Base-by-base conservation (phyloP, 2,888 invertebrate species). In the Scaptodrosophila latifasciaeformis region DNA sequence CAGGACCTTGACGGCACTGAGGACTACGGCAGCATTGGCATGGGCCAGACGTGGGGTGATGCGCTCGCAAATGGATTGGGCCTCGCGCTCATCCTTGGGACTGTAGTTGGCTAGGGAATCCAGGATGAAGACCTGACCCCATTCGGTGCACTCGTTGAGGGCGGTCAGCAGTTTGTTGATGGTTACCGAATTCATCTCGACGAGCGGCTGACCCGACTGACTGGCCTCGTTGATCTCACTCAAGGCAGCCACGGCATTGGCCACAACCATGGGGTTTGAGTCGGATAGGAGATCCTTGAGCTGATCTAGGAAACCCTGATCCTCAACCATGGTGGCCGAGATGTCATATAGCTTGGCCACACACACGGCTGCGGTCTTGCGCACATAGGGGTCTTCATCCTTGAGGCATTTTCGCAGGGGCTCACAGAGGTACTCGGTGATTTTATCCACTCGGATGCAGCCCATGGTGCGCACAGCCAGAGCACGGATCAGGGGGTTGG, bases 231-330 rank as follows among this genome's bases (percentile, higher is more conserved):
- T 96, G 79, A 99, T 99, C 88, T 99, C 99, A 0, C 97, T 96
- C 9, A 99, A 89, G 0, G 99, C 98, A 1, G 99, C 99, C 0
- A 99, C 99, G 0, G 99, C 99, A 87, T 99, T 99, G 0, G 99
- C 99, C 1, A 99, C 99, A 29, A 98, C 99, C 99, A 99, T 99
- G 0, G 99, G 99, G 88, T 99, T 99, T 0, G 99, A 99, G 87
- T 99, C 99, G 43, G 98, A 98, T 31, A 99, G 88, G 47, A 99
- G 88, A 87, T 99, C 99, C 85, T 97, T 96, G 19, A 99, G 87
- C 81, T 98, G 96, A 85, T 99, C 99, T 65, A 99, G 88, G 86
- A 99, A 99, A 24, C 98, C 99, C 90, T 99, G 94, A 69, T 87
- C 87, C 60, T 87, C 87, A 6, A 87, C 90, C 90, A 90, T 90